These are phyloP conservation scores for Drosophila koepferae DNA, from an alignment of 2,888 invertebrate genomes.

Conservation along the genomic window DNA sequence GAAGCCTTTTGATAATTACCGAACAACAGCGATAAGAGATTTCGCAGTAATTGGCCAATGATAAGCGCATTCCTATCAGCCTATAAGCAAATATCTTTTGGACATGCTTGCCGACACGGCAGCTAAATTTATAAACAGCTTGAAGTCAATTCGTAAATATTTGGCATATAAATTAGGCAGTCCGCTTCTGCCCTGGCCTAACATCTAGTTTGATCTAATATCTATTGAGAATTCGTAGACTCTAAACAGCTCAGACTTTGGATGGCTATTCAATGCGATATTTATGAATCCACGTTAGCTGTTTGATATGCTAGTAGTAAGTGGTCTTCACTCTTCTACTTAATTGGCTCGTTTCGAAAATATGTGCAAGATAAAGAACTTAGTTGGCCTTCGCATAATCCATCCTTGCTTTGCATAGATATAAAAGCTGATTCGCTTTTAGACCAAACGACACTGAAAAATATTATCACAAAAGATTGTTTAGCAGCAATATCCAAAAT, in stretches of 20 bases:
- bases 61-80: slow-evolving; percentile 20
- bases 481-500: neutral
- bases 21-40: slow-evolving; percentile 33
- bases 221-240: neutral
- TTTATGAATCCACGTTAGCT: neutral
- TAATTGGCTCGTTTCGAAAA: neutral
- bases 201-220: neutral
- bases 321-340: neutral
- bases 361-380: neutral
- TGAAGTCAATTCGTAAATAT: neutral
- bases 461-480: neutral
- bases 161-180: neutral
- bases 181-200: neutral
- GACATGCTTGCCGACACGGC: neutral
- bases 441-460: neutral
- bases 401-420: neutral
- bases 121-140: neutral
- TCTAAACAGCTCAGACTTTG: neutral
- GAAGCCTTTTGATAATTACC: slow-evolving; percentile 18
- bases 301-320: neutral
- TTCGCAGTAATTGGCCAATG: slow-evolving; percentile 19
- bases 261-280: too few species aligned
- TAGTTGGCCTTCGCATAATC: neutral
- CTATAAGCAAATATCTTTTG: neutral
- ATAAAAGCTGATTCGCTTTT: neutral